Evolutionary conservation across 2,888 invertebrate genomes (phyloP).

Genomic region (Lithophane semibrunnea): DNA sequence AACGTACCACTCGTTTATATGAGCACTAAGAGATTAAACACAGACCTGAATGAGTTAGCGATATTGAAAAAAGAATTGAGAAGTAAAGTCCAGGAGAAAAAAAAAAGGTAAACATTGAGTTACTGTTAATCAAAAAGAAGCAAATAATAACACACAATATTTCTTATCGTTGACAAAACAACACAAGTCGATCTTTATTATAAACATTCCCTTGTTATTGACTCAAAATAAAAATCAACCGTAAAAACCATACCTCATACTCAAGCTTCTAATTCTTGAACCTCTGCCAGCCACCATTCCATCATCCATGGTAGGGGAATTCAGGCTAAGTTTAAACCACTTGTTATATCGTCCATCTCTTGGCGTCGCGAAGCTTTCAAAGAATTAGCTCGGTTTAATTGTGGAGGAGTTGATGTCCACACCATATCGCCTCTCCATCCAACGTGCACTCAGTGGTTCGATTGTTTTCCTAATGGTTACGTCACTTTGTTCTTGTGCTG

Average conservation of each 20-base stretch:
- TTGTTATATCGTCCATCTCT: slow-evolving; percentile 63
- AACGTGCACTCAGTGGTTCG: slow-evolving; percentile 26
- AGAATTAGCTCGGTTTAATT: slow-evolving; percentile 73
- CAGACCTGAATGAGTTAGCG: background rate
- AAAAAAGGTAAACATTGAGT: background rate
- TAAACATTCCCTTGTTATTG: too few species aligned
- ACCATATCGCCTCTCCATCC: slow-evolving; percentile 54
- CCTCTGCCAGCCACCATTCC: background rate
- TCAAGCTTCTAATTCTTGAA: background rate
- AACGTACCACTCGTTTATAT: too few species aligned
- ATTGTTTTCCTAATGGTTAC: slow-evolving; percentile 55
- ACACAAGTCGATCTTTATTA: background rate
- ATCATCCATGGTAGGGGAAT: slow-evolving; percentile 45
- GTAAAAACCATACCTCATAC: background rate
- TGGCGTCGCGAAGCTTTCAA: slow-evolving; percentile 66
- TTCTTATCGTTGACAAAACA: background rate
- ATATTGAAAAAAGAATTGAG: background rate
- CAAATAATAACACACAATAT: background rate
- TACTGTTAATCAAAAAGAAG: background rate
- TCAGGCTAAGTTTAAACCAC: slow-evolving; percentile 57
- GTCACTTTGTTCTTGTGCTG: slow-evolving; percentile 17
- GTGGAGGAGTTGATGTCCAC: slow-evolving; percentile 63
- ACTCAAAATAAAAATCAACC: background rate
- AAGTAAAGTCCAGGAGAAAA: background rate
- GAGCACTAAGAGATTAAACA: background rate